phyloP scores from a whole-genome alignment of 2,797 vertebrate genomes.

The Hemitrygon akajei region DNA sequence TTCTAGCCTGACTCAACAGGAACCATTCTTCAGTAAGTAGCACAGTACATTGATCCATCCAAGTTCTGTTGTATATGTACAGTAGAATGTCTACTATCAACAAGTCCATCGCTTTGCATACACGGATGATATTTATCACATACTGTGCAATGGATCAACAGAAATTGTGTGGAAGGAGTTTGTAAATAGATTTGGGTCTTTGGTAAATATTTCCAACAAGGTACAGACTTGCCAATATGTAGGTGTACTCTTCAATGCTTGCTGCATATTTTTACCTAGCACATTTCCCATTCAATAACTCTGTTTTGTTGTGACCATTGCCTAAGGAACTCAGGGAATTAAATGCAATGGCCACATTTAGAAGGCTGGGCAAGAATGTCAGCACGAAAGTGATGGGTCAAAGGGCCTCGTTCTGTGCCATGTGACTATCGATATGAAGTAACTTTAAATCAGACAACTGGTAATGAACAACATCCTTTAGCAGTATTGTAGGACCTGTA shows the following conservation, averaged over 20 bases:
- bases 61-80: background rate
- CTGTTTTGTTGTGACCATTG: background rate
- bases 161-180: background rate
- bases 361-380: no score
- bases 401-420: no score
- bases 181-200: background rate
- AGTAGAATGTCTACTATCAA: background rate
- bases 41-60: background rate
- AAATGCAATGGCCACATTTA: no score
- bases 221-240: background rate
- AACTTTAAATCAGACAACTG: no score
- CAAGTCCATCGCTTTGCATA: background rate
- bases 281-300: background rate
- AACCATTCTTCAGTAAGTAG: background rate
- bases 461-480: no score
- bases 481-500: no score
- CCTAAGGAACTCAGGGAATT: no score
- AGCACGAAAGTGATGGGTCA: no score
- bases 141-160: background rate
- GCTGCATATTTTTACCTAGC: background rate
- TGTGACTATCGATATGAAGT: no score
- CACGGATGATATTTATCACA: background rate
- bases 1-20: background rate
- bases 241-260: no score
- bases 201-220: background rate